phyloP scores from a whole-genome alignment of 2,113 vertebrate species.

The Eptesicus fuscus region DNA sequence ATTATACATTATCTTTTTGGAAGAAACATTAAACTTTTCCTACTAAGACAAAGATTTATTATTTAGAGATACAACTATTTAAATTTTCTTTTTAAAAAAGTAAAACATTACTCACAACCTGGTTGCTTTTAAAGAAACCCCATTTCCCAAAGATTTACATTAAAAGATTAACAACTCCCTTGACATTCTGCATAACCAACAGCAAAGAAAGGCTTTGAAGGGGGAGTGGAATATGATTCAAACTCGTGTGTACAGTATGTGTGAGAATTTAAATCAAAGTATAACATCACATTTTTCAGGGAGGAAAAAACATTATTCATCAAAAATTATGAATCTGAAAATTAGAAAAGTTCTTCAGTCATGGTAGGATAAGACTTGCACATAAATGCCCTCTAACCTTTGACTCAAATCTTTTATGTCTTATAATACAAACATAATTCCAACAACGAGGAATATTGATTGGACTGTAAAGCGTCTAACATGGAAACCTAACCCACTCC shows the following conservation, averaged over 20 bases:
- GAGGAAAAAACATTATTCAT: background rate
- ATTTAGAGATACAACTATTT: background rate
- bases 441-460: background rate
- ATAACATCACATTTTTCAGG: background rate
- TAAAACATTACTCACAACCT: background rate
- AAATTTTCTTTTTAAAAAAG: background rate
- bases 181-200: background rate
- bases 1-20: background rate
- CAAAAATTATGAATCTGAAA: background rate
- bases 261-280: background rate
- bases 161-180: background rate
- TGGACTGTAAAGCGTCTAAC: background rate
- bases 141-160: background rate
- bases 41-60: background rate
- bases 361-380: background rate
- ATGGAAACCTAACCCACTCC: background rate
- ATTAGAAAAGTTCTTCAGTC: background rate
- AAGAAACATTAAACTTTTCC: conserved; percentile 32
- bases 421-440: background rate
- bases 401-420: background rate
- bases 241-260: background rate
- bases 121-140: background rate
- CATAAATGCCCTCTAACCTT: background rate
- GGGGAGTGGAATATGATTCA: background rate
- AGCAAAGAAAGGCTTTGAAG: background rate